Conservation (phyloP, 2,888 invertebrate genomes). For the Salpingus planirostris region DNA sequence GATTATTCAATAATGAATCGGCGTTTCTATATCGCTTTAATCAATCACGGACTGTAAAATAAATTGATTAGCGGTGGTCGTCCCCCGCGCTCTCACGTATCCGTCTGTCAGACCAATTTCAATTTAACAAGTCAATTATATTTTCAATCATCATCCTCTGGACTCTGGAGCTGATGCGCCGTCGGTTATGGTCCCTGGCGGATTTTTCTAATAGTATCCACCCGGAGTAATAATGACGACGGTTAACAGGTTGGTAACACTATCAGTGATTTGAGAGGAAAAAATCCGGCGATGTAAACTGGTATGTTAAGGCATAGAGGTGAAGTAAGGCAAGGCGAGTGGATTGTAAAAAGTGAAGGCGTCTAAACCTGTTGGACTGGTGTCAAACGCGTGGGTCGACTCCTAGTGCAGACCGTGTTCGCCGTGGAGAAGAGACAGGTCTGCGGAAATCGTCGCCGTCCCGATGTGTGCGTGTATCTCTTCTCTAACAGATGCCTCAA, state of each 20-base stretch:
- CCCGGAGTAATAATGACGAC: conserved; percentile 4
- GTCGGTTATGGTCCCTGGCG: no score
- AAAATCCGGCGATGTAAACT: conserved; percentile 11
- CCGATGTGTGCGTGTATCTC: no score
- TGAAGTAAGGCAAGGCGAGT: conserved; percentile 21
- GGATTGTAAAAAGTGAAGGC: conserved; percentile 41
- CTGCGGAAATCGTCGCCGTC: conserved; percentile 24
- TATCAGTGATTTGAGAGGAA: conserved; percentile 12
- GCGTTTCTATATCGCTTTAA: conserved; percentile 38
- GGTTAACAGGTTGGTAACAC: conserved; percentile 10
- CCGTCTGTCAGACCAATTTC: conserved; percentile 40
- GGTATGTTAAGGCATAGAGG: conserved; percentile 15
- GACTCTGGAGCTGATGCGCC: no score
- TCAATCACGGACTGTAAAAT: conserved; percentile 38
- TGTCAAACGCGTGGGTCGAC: conserved; percentile 42
- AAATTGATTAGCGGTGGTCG: conserved; percentile 38
- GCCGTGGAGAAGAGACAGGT: conserved; percentile 23
- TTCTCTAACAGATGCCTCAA: conserved; percentile 24
- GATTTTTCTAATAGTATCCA: no score
- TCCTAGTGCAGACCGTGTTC: conserved; percentile 30
- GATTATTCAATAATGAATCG: conserved; percentile 36
- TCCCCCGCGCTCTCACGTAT: conserved; percentile 25
- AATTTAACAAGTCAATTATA: conserved; percentile 43
- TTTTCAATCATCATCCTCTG: conserved; percentile 34
- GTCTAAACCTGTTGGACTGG: conserved; percentile 45